Evolutionary conservation across 2,113 vertebrate species (phyloP).

Genomic region (Agelaius tricolor): DNA sequence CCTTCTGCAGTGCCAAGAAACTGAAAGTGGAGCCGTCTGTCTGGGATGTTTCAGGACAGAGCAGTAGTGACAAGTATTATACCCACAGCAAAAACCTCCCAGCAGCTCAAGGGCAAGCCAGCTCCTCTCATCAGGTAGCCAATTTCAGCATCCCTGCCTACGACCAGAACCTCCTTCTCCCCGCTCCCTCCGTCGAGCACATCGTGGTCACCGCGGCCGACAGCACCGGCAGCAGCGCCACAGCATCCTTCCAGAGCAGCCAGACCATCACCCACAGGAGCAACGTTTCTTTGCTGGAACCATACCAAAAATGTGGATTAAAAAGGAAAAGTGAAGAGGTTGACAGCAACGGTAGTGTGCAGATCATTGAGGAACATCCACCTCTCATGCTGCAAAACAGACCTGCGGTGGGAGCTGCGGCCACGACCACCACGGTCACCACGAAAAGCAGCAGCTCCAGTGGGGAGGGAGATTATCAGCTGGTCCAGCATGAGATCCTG

Average conservation of each 20-base stretch:
- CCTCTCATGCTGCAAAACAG: constrained; percentile 95
- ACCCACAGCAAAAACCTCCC: constrained; percentile 86
- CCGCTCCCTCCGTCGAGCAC: constrained; percentile 81
- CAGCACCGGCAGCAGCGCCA: constrained; percentile 88
- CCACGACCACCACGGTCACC: constrained; percentile 91
- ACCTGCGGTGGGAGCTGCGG: constrained; percentile 85
- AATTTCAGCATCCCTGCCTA: constrained; percentile 87
- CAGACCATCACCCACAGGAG: constrained; percentile 80
- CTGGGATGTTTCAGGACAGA: constrained; percentile 91
- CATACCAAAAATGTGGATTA: constrained; percentile 91
- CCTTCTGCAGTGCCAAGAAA: constrained; percentile 95
- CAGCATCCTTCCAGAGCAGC: constrained; percentile 83
- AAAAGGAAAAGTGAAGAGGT: constrained; percentile 99
- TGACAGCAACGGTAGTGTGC: constrained; percentile 97
- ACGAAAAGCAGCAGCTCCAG: constrained; percentile 95
- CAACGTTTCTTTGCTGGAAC: constrained; percentile 85
- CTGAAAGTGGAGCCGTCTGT: constrained; percentile 93
- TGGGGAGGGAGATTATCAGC: constrained; percentile 96
- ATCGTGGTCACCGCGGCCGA: constrained; percentile 94
- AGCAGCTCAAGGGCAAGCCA: constrained; percentile 82
- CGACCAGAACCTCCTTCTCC: constrained; percentile 84
- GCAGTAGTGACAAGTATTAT: constrained; percentile 88
- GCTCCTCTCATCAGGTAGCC: constrained; percentile 87
- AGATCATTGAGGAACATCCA: constrained; percentile 97
- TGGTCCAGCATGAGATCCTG: constrained; percentile 97